phyloP scores from a whole-genome alignment of 2,888 invertebrate genomes.

The Rhagium mordax region DNA sequence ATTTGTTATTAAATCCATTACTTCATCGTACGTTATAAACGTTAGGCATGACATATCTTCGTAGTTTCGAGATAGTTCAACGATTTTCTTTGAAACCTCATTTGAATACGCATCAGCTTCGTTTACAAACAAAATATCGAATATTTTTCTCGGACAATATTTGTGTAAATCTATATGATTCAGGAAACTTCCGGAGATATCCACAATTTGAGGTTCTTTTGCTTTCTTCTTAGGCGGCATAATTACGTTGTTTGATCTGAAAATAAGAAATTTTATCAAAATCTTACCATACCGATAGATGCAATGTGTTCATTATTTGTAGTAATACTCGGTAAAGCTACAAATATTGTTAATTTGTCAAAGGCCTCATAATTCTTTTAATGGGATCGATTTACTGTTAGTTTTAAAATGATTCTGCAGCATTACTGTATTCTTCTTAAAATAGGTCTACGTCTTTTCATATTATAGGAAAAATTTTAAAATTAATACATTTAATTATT shows the following conservation, averaged over 20 bases:
- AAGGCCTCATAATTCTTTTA: too few species aligned
- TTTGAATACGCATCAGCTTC: slow-evolving; percentile 41
- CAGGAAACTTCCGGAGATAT: background rate
- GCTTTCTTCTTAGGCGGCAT: background rate
- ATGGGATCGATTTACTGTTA: too few species aligned
- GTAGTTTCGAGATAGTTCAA: slow-evolving; percentile 47
- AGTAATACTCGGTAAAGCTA: too few species aligned
- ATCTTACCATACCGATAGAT: too few species aligned
- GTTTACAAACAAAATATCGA: slow-evolving; percentile 50
- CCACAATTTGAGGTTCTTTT: background rate
- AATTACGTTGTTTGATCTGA: background rate
- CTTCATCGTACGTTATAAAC: slow-evolving; percentile 56
- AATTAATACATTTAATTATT: too few species aligned
- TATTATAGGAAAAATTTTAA: too few species aligned
- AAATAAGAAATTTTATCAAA: too few species aligned
- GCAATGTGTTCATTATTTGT: too few species aligned
- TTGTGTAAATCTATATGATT: slow-evolving; percentile 21
- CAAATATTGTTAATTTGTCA: too few species aligned
- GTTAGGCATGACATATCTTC: slow-evolving; percentile 54
- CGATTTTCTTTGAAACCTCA: slow-evolving; percentile 43
- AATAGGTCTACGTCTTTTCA: too few species aligned
- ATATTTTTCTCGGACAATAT: slow-evolving; percentile 53
- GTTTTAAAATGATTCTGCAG: too few species aligned
- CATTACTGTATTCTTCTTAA: too few species aligned
- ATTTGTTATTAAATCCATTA: slow-evolving; percentile 44